Evolutionary conservation across 2,888 invertebrate species (phyloP), one percentile per base, ranked within the genome.

Genomic region (Caenorhabditis afra): DNA sequence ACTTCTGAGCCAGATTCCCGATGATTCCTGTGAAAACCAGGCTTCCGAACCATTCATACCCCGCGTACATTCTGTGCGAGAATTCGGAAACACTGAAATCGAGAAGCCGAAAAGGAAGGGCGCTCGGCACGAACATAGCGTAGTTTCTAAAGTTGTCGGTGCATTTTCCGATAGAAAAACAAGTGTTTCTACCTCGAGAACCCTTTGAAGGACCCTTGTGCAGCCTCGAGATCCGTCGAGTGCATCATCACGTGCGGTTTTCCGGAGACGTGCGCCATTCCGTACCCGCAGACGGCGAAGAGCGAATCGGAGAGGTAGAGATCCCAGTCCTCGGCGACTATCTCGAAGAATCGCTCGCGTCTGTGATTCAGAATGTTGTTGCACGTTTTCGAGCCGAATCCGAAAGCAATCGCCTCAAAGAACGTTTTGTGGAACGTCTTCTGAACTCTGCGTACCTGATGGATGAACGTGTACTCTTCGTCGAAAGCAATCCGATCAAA

Each of bases 171-270:
- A n/a, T n/a, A n/a, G n/a, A n/a, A n/a, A n/a, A n/a, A n/a, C n/a
- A n/a, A n/a, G 37, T 5, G 14, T 18, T 1, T 10, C 0, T 5
- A 75, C 75, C 66, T 67, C 1, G 62, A 62, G 20, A 67, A 67
- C 7, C 39, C 75, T 23, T 75, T 75, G 18, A 75, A 67, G 29
- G 57, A 49, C 7, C 75, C 75, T 18, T 75, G 75, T 12, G 75
- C 75, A 1, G 66, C 41, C 44, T 75, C 75, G 5, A 75, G 59
- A 44, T 75, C 67, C 3, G 66, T 75, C 1, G 75, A 75, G 50
- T 75, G 75, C 75, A 75, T 67, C 66, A 75, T 67, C 3, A 75
- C 67, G 20, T 75, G 75, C 18, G 66, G 75, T 29, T 62, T 67
- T 16, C 66, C 66, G 47, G 61, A 67, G 1, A 75, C 47, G 8